Evolutionary conservation across 2,888 invertebrate genomes (phyloP), one percentile per base, ranked within the genome.

Genomic region (Strigamia crassipes): DNA sequence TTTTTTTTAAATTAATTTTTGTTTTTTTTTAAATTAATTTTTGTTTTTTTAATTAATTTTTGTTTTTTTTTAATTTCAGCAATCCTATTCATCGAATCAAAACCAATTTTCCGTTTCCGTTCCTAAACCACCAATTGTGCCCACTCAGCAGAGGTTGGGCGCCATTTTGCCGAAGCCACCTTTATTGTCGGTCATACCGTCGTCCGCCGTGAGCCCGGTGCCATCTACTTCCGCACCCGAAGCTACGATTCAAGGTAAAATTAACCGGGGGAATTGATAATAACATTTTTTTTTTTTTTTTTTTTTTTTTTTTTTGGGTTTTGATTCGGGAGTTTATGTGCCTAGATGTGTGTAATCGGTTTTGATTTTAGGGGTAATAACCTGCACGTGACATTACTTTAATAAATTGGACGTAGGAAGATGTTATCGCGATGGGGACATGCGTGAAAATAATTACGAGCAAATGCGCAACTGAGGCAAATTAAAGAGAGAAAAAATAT

Each of bases 191-290:
- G 38, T 78, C 15, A 9, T 78, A 8, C 82, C 82, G 23, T 78
- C 82, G n/a, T 38, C 51, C 9, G 13, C 78, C 23, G 78, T 46
- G 23, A 73, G 79, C 21, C 82, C 82, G 13, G 27, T 46, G 15
- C 83, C 83, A 31, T 83, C 83, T 81, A 83, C 83, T 81, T 83
- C 83, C 78, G 79, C 83, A 38, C 81, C 82, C 34, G 82, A 83
- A 78, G 81, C 83, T 15, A 83, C 83, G 15, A 83, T 82, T 51
- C 83, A 83, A 83, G 83, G 83, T 83, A 66, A 81, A 51, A 10
- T 73, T 15, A 9, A 31, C 4, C 21, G 34, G 23, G 4, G n/a
- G n/a, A n/a, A n/a, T n/a, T n/a, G n/a, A n/a, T n/a, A n/a, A 10
- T 31, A 5, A 6, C 12, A 13, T 38, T 78, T 34, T 27, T 42